Percentiles rank a stretch among this genome's conserved stretches.
These are phyloP conservation scores for Acleris sparsana DNA, from an alignment of 2,888 invertebrate genomes.

Conservation along the genomic window DNA sequence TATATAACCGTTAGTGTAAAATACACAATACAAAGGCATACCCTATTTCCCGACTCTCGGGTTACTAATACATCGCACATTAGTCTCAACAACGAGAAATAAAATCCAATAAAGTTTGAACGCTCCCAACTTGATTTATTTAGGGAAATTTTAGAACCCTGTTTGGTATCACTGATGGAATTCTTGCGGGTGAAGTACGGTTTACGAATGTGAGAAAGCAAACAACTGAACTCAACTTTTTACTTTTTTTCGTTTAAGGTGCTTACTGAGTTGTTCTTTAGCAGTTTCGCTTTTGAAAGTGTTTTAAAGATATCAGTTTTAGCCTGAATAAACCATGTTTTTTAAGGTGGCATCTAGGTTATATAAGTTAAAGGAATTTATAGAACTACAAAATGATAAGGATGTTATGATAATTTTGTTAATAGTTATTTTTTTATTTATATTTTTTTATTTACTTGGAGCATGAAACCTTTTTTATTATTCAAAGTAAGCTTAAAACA, in stretches of 20 bases:
- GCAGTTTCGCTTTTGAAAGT: too few species aligned
- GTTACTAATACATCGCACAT: slow-evolving; percentile 1
- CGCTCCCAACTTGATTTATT: slow-evolving; percentile 41
- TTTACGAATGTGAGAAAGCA: slow-evolving; percentile 48
- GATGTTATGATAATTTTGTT: too few species aligned
- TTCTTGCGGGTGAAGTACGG: slow-evolving; percentile 44
- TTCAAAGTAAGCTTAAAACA: slow-evolving; percentile 34
- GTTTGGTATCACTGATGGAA: slow-evolving; percentile 32
- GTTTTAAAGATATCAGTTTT: too few species aligned
- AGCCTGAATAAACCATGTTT: too few species aligned
- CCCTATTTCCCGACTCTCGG: background rate
- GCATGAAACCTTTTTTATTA: slow-evolving; percentile 15
- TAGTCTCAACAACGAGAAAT: slow-evolving; percentile 37
- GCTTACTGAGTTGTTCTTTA: too few species aligned
- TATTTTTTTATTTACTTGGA: background rate
- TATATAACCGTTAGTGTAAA: too few species aligned
- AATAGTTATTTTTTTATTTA: too few species aligned
- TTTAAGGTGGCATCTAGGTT: too few species aligned
- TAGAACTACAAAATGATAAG: too few species aligned
- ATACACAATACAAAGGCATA: too few species aligned
- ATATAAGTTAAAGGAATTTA: too few species aligned
- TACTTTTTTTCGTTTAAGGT: slow-evolving; percentile 24
- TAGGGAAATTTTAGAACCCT: slow-evolving; percentile 40
- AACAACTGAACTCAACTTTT: slow-evolving; percentile 46
- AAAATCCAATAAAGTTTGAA: slow-evolving; percentile 43